Conservation (phyloP, 1,140 invertebrate genomes). For the Dinoponera quadriceps region DNA sequence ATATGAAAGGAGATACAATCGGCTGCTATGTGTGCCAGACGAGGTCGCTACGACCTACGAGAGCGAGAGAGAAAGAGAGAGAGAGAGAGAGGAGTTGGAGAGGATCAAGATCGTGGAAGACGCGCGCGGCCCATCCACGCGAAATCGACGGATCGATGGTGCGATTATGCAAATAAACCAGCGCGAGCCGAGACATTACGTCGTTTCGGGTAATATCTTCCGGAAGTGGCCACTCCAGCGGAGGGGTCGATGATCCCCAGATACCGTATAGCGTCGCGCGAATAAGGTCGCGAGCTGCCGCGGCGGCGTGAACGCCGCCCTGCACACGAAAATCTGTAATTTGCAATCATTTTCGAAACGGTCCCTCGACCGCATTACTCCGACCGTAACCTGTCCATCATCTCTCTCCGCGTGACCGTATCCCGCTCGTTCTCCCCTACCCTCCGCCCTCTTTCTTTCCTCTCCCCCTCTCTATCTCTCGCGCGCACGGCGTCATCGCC, state of each 20-base stretch:
- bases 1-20: too few relatives aligned
- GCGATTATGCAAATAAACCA: constrained; percentile 31
- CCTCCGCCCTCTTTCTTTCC: constrained; percentile 28
- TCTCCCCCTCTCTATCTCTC: constrained; percentile 5
- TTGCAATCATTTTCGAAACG: constrained; percentile 77
- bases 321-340: constrained; percentile 75
- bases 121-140: background rate
- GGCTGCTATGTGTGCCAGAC: too few relatives aligned
- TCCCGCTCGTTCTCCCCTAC: background rate
- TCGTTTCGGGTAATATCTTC: constrained; percentile 30
- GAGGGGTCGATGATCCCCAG: constrained; percentile 67
- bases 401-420: constrained; percentile 35
- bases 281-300: constrained; percentile 46
- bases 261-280: constrained; percentile 52
- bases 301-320: constrained; percentile 62
- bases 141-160: constrained; percentile 5
- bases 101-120: background rate
- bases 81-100: background rate
- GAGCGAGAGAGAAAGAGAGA: too few relatives aligned
- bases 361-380: constrained; percentile 52
- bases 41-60: too few relatives aligned
- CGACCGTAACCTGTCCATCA: constrained; percentile 62
- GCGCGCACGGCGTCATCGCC: background rate
- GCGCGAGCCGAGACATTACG: constrained; percentile 15
- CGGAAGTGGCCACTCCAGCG: constrained; percentile 33